Conservation (phyloP, 2,797 vertebrate genomes). For the Arctocebus calabarensis region DNA sequence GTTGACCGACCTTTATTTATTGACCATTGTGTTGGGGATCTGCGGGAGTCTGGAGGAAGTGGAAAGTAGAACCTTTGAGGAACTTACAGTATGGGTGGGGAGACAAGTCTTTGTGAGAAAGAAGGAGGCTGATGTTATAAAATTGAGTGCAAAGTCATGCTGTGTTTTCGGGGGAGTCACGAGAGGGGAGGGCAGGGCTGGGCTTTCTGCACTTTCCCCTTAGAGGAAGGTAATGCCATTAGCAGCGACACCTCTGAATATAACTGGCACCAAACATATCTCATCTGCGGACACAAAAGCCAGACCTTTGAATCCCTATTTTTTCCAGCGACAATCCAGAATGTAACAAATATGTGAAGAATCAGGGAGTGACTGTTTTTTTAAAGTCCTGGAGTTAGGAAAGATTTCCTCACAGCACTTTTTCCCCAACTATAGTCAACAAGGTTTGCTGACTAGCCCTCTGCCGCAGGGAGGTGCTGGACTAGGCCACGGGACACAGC, state of each 20-base stretch:
- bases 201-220: background rate
- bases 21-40: constrained; percentile 31
- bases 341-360: constrained; percentile 51
- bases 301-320: background rate
- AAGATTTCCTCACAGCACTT: background rate
- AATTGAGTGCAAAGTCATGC: background rate
- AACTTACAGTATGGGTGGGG: background rate
- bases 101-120: constrained; percentile 9
- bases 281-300: constrained; percentile 23
- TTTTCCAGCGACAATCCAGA: constrained; percentile 37
- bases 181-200: background rate
- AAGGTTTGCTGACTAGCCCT: background rate
- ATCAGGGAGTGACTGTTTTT: constrained; percentile 33
- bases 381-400: constrained; percentile 6
- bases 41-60: constrained; percentile 41
- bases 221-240: background rate
- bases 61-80: constrained; percentile 45
- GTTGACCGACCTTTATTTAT: constrained; percentile 49
- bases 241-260: constrained; percentile 24
- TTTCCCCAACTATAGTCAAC: background rate
- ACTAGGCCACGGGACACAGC: background rate
- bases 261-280: background rate
- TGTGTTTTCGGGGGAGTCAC: background rate
- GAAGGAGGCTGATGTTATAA: background rate
- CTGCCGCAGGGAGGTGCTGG: background rate